phyloP scores from a whole-genome alignment of 2,113 vertebrate genomes.

The Andinoacara biseriatus region DNA sequence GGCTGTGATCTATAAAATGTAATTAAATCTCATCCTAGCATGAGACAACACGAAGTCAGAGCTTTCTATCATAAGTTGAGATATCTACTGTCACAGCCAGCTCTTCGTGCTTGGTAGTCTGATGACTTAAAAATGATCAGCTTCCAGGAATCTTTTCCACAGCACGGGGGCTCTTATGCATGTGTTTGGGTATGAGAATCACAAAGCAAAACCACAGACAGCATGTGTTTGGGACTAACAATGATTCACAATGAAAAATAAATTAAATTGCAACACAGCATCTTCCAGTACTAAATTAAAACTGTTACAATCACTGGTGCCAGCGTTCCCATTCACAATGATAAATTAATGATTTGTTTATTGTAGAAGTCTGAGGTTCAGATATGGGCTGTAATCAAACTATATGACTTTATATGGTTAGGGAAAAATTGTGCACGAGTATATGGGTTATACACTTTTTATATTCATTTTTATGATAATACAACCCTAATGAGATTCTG shows the following conservation, averaged over 20 bases:
- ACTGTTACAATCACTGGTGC: constrained; percentile 7
- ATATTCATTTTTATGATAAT: background rate
- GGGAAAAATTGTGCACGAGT: background rate
- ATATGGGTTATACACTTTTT: background rate
- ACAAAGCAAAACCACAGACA: constrained; percentile 25
- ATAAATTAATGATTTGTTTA: background rate
- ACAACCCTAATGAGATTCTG: background rate
- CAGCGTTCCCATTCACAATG: background rate
- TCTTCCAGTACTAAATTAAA: constrained; percentile 17
- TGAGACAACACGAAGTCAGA: background rate
- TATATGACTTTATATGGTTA: background rate
- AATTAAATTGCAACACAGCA: constrained; percentile 14
- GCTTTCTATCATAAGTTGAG: background rate
- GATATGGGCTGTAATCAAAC: background rate
- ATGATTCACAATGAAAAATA: constrained; percentile 28
- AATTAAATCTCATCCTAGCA: background rate
- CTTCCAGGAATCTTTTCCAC: constrained; percentile 56
- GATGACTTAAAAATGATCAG: constrained; percentile 28
- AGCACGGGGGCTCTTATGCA: background rate
- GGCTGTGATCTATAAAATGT: background rate
- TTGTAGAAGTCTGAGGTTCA: background rate
- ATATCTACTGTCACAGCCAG: constrained; percentile 18
- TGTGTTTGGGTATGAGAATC: constrained; percentile 24
- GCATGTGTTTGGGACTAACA: constrained; percentile 13
- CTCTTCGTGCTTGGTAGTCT: constrained; percentile 19